Percentiles rank a stretch among this genome's conserved stretches.
These are phyloP conservation scores for Micrasema longulum DNA, from an alignment of 1,140 invertebrate genomes.

Conservation along the genomic window DNA sequence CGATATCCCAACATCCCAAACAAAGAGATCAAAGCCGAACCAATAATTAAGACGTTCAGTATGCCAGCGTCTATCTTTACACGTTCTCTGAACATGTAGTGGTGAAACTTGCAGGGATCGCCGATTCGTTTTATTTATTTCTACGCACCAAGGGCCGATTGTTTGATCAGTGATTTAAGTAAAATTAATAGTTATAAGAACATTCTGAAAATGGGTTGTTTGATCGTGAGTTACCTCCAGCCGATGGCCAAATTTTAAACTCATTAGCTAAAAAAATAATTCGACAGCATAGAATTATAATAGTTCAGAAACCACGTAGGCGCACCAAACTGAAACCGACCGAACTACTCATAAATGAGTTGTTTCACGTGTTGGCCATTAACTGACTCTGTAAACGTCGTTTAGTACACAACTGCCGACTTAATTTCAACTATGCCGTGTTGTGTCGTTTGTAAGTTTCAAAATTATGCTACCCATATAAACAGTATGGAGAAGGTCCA, in stretches of 20 bases:
- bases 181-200: not conserved
- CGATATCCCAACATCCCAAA: constrained; percentile 45
- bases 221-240: not conserved
- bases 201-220: too few relatives aligned
- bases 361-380: too few relatives aligned
- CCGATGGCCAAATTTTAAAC: not conserved
- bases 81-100: not conserved
- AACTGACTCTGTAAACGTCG: too few relatives aligned
- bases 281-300: not conserved
- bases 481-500: too few relatives aligned
- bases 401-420: too few relatives aligned
- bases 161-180: not conserved
- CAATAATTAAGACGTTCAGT: constrained; percentile 53
- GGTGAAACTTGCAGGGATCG: not conserved
- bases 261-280: not conserved
- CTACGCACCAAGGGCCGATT: not conserved
- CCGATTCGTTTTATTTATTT: not conserved
- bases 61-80: constrained; percentile 31
- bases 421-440: too few relatives aligned
- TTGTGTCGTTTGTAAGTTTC: too few relatives aligned
- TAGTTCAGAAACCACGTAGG: not conserved
- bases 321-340: too few relatives aligned
- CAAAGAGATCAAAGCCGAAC: constrained; percentile 54
- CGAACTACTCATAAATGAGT: too few relatives aligned
- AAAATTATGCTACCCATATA: too few relatives aligned